These are phyloP conservation scores for Scaptomyza graminum DNA, from an alignment of 1,140 invertebrate species.

Conservation along the genomic window DNA sequence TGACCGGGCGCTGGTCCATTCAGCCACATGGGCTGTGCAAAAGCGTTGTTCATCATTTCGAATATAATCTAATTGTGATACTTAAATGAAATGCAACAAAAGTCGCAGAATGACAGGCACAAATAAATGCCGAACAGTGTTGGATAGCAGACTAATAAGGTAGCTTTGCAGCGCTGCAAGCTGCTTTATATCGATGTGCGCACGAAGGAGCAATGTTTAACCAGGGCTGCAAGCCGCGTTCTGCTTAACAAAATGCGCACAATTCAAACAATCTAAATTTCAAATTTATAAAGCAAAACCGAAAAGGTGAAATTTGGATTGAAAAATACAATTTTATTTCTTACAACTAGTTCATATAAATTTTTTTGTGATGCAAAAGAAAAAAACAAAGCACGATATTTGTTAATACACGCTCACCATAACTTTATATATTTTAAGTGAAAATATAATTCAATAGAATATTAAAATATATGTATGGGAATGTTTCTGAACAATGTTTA, in stretches of 20 bases:
- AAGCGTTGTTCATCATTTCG: slow-evolving; percentile 60
- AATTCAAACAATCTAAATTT: background rate
- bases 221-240: background rate
- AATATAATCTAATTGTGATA: slow-evolving; percentile 21
- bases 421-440: slow-evolving; percentile 37
- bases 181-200: background rate
- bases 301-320: slow-evolving; percentile 3
- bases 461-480: slow-evolving; percentile 60
- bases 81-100: slow-evolving; percentile 18
- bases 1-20: slow-evolving; percentile 89
- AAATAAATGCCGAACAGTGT: slow-evolving; percentile 49
- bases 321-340: slow-evolving; percentile 3
- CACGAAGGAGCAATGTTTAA: background rate
- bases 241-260: background rate
- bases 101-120: slow-evolving; percentile 70
- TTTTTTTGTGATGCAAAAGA: background rate
- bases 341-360: background rate
- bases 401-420: slow-evolving; percentile 19
- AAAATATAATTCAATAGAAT: slow-evolving; percentile 49
- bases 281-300: background rate
- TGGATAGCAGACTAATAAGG: slow-evolving; percentile 4
- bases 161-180: slow-evolving; percentile 20
- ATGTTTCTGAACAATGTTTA: slow-evolving; percentile 54
- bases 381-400: background rate
- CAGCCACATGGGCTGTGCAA: slow-evolving; percentile 85